A percentile compares a stretch with the other conserved stretches of the same genome.
These are phyloP conservation scores for Aporophyla nigra DNA, from an alignment of 2,888 invertebrate genomes.

Conservation along the genomic window DNA sequence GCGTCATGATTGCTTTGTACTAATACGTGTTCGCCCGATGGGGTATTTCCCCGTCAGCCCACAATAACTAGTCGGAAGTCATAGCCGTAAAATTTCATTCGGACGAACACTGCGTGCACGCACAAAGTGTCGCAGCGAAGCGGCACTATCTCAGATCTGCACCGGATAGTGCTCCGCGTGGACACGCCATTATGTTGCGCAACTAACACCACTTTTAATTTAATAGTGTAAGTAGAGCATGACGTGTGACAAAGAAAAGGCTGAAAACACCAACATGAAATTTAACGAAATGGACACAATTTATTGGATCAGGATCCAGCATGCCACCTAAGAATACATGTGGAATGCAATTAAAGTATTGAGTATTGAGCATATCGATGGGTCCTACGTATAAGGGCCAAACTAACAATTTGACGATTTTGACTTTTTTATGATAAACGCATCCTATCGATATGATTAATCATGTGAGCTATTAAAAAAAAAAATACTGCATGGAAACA, in stretches of 20 bases:
- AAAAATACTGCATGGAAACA: too few species aligned
- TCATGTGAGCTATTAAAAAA: too few species aligned
- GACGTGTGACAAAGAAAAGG: conserved; percentile 14
- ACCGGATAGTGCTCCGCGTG: conserved; percentile 37
- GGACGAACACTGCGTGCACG: background rate
- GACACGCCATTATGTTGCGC: conserved; percentile 34
- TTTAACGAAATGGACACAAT: background rate
- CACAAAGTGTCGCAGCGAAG: conserved; percentile 45
- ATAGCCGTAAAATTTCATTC: background rate
- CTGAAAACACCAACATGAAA: background rate
- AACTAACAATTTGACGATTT: too few species aligned
- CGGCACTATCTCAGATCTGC: conserved; percentile 57
- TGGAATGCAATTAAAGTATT: too few species aligned
- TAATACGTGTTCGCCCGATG: background rate
- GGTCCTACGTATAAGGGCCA: too few species aligned
- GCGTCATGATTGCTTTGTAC: background rate
- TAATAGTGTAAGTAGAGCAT: conserved; percentile 41
- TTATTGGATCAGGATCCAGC: background rate
- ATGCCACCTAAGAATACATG: too few species aligned
- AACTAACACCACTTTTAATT: conserved; percentile 44
- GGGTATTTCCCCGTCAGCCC: background rate
- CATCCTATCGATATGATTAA: too few species aligned
- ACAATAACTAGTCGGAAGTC: conserved; percentile 32
- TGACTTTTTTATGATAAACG: too few species aligned
- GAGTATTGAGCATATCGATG: too few species aligned